Conservation (phyloP, 2,888 invertebrate genomes). For the Tyria jacobaeae region DNA sequence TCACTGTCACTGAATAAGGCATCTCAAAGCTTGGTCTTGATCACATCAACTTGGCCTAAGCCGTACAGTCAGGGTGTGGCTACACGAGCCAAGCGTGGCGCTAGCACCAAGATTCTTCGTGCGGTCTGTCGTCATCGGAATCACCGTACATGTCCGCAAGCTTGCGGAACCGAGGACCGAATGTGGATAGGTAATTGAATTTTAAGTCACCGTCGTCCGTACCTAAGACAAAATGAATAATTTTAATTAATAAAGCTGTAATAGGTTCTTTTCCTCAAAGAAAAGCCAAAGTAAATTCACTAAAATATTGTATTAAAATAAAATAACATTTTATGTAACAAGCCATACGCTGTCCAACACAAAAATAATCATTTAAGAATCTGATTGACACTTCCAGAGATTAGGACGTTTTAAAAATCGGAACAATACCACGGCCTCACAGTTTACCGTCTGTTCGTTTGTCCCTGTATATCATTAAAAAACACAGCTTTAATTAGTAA, state of each 20-base stretch:
- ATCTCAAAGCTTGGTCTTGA: conserved; percentile 61
- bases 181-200: conserved; percentile 97
- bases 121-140: conserved; percentile 93
- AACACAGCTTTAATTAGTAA: not conserved
- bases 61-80: conserved; percentile 59
- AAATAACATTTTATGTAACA: too few species aligned
- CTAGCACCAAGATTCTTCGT: conserved; percentile 95
- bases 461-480: too few species aligned
- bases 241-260: not conserved
- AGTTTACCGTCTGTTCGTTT: too few species aligned
- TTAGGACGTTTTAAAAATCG: too few species aligned
- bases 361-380: too few species aligned
- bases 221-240: conserved; percentile 76
- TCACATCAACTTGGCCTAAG: conserved; percentile 45
- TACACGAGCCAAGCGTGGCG: conserved; percentile 83
- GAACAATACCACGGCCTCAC: too few species aligned
- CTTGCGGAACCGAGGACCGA: conserved; percentile 98
- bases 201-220: conserved; percentile 97
- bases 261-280: not conserved
- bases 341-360: too few species aligned
- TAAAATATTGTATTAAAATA: too few species aligned
- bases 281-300: not conserved
- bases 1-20: conserved; percentile 58
- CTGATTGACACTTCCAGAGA: too few species aligned
- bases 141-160: conserved; percentile 98